These are phyloP conservation scores for Prochilodus magdalenae DNA, from an alignment of 2,113 vertebrate genomes.

Conservation along the genomic window DNA sequence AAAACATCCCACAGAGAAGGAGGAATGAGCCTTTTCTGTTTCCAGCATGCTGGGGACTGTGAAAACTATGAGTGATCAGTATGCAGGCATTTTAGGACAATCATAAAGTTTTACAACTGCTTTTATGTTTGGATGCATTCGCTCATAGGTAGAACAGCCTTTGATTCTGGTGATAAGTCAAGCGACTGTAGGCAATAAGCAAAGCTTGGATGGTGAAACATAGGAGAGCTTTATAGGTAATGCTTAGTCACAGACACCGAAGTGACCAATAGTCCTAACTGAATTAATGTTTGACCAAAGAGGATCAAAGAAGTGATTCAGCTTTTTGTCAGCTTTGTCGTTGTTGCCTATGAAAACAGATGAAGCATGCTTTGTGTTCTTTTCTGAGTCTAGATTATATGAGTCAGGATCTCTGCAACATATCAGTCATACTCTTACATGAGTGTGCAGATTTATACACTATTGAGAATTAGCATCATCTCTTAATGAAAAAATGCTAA, in stretches of 20 bases:
- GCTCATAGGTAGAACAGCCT: constrained; percentile 22
- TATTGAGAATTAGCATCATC: too few relatives aligned
- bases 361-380: neutral
- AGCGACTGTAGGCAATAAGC: neutral
- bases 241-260: neutral
- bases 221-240: constrained; percentile 4
- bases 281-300: neutral
- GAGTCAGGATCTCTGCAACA: neutral
- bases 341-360: neutral
- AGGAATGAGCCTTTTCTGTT: neutral
- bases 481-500: too few relatives aligned
- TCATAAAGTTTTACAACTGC: constrained; percentile 36
- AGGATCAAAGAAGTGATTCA: neutral
- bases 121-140: constrained; percentile 27
- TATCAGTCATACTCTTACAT: neutral
- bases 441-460: neutral
- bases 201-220: neutral
- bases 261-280: neutral
- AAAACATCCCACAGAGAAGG: neutral
- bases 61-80: constrained; percentile 6
- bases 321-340: neutral
- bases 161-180: constrained; percentile 29
- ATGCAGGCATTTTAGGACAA: constrained; percentile 6
- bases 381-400: neutral
- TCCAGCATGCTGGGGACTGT: neutral